These are phyloP conservation scores for Macrotrachela quadricornifera DNA, from an alignment of 1,140 invertebrate genomes.

Conservation along the genomic window DNA sequence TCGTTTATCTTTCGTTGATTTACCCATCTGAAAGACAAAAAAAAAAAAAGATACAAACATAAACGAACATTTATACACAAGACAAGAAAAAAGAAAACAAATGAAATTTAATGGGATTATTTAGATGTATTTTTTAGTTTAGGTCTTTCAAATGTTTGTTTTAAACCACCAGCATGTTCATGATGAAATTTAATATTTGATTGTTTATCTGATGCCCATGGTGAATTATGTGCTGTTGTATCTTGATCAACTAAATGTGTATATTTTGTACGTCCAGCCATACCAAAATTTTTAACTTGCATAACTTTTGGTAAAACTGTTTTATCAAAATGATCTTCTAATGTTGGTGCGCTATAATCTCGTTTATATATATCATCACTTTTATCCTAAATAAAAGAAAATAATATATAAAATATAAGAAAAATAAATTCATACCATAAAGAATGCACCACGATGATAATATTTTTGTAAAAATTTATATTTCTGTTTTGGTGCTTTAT, in stretches of 20 bases:
- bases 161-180: conserved; percentile 76
- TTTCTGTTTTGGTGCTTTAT: conserved; percentile 88
- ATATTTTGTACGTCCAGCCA: conserved; percentile 92
- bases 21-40: conserved; percentile 49
- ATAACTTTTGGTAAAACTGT: conserved; percentile 95
- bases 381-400: conserved; percentile 36
- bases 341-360: conserved; percentile 82
- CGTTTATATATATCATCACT: conserved; percentile 78
- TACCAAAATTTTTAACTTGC: conserved; percentile 99
- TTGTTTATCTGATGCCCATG: conserved; percentile 70
- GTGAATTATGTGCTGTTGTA: conserved; percentile 87
- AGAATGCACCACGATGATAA: conserved; percentile 95
- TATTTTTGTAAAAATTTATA: conserved; percentile 99
- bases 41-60: too few relatives aligned
- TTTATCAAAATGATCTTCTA: conserved; percentile 98
- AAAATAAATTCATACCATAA: conserved; percentile 34
- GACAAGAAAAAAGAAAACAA: too few relatives aligned
- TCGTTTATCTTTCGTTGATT: conserved; percentile 88
- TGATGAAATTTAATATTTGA: conserved; percentile 61
- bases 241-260: conserved; percentile 98
- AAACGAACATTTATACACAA: too few relatives aligned
- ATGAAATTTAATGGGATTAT: too few relatives aligned
- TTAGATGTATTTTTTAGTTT: neutral
- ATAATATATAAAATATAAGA: too few relatives aligned
- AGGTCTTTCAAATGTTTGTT: conserved; percentile 72